Evolutionary conservation across 2,113 vertebrate genomes (phyloP), one percentile per base, ranked within the genome.

Genomic region (Enhydra lutris): DNA sequence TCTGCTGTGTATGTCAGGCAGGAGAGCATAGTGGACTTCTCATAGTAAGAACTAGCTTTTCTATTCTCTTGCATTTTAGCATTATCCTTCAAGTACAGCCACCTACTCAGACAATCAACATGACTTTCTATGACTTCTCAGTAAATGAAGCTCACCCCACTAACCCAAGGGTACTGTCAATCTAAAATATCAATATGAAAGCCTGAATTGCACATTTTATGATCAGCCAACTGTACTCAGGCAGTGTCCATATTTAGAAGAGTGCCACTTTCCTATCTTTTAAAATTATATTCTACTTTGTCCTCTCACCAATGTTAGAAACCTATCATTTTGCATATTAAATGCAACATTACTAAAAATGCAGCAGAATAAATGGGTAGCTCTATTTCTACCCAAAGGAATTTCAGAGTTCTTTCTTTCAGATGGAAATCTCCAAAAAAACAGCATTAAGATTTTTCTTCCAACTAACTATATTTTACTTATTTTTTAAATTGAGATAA

Each of bases 311-410:
- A 97, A 96, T 97, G 98, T 97, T 91, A 98, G 94, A 98, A 4
- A 97, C 91, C 97, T 97, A 97, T 98, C 97, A 98, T 97, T 98
- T 99, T 98, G 96, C 96, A 98, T 98, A 98, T 98, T 98, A 98
- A 98, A 98, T 98, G 91, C 92, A 98, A 97, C 86, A 97, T 97
- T 96, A 96, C 97, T 98, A 98, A 98, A 98, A 98, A 98, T 97
- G 96, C 96, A 97, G 97, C 94, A 98, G 96, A 97, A 98, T 98
- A 97, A 98, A 98, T 97, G 45, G 2, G 81, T 96, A 95, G 97
- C 95, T 97, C 87, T 96, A 93, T 95, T 96, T 93, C 95, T 91
- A 89, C 89, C 73, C 15, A 31, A 98, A 97, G 79, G 95, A 97
- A 95, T 97, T 97, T 98, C 57, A 97, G 90, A 98, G 63, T 97